phyloP scores from a whole-genome alignment of 1,140 invertebrate genomes.

The Sycophila sp. region DNA sequence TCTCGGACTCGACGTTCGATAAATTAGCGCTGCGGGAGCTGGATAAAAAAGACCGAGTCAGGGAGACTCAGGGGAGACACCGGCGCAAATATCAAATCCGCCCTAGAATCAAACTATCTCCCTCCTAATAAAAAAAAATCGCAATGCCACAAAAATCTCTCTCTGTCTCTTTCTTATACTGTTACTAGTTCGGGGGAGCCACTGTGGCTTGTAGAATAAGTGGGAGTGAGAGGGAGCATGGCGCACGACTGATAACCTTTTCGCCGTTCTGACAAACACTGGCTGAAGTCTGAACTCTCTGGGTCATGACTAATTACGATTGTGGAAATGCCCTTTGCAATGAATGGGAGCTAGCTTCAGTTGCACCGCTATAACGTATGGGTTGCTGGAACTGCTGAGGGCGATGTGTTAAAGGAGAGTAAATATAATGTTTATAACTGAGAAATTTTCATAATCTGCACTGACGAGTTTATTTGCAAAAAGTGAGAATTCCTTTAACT shows the following conservation, averaged over 20 bases:
- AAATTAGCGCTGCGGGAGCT: background rate
- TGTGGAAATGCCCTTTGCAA: conserved; percentile 22
- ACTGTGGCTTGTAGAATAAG: background rate
- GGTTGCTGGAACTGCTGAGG: too few relatives aligned
- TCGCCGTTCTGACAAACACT: background rate
- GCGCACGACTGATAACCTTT: conserved; percentile 17
- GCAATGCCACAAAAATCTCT: too few relatives aligned
- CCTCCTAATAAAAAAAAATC: background rate
- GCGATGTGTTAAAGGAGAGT: too few relatives aligned
- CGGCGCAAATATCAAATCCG: background rate
- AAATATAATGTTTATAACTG: too few relatives aligned
- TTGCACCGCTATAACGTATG: background rate
- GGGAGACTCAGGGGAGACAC: background rate
- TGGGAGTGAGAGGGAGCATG: background rate
- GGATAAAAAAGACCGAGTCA: background rate
- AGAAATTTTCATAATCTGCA: too few relatives aligned
- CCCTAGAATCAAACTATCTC: background rate
- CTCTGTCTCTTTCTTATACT: too few relatives aligned
- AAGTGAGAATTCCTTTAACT: too few relatives aligned
- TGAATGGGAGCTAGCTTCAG: background rate
- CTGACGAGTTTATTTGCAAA: too few relatives aligned
- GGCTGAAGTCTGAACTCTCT: background rate
- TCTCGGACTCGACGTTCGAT: conserved; percentile 4
- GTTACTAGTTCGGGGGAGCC: too few relatives aligned
- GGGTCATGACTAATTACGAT: conserved; percentile 21